Evolutionary conservation across 2,113 vertebrate genomes (phyloP).

Genomic region (Crocuta crocuta): DNA sequence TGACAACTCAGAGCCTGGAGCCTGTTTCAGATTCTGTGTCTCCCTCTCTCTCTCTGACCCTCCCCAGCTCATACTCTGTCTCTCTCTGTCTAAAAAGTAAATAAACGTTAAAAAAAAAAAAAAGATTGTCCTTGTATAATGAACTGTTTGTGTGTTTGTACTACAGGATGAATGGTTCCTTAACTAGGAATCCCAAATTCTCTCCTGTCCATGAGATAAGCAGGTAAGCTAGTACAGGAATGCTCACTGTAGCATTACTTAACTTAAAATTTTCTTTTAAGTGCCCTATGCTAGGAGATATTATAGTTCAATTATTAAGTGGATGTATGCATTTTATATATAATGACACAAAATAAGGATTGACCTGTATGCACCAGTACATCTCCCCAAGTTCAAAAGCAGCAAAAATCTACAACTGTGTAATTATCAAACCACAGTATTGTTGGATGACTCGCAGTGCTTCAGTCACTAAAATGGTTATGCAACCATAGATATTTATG

Average conservation of each 20-base stretch:
- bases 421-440: constrained; percentile 64
- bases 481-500: constrained; percentile 52
- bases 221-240: neutral
- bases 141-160: neutral
- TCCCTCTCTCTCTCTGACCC: too few species aligned
- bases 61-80: too few species aligned
- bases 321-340: neutral
- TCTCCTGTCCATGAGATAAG: constrained; percentile 1
- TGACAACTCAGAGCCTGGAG: too few species aligned
- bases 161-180: neutral
- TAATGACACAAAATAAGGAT: neutral
- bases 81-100: too few species aligned
- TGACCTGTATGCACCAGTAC: neutral
- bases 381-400: neutral
- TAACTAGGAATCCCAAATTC: neutral
- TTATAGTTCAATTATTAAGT: neutral
- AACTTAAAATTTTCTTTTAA: constrained; percentile 6
- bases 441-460: neutral
- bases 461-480: constrained; percentile 46
- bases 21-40: too few species aligned
- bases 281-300: neutral
- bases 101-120: too few species aligned
- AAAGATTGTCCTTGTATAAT: neutral
- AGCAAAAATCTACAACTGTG: constrained; percentile 49
- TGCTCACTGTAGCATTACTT: neutral